phyloP scores from a whole-genome alignment of 1,140 invertebrate species.

The Octopus sinensis region DNA sequence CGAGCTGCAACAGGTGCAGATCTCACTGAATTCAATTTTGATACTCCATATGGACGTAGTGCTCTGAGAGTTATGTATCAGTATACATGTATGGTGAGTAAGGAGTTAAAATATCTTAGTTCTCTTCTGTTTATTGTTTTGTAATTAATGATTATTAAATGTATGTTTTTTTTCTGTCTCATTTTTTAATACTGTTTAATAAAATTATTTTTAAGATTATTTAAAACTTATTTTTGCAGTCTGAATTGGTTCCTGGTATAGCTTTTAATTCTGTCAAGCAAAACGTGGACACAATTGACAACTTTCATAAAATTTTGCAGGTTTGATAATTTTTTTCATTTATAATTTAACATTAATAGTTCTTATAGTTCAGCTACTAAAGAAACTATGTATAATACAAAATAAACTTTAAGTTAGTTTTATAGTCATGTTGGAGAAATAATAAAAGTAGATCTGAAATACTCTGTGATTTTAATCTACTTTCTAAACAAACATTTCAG shows the following conservation, averaged over 20 bases:
- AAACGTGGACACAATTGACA: neutral
- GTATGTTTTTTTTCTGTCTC: no score
- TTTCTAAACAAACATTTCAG: no score
- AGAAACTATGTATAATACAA: no score
- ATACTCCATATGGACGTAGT: slow-evolving; percentile 47
- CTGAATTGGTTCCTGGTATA: slow-evolving; percentile 13
- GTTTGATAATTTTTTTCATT: neutral
- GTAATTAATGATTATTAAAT: no score
- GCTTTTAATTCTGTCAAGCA: neutral
- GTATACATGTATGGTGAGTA: slow-evolving; percentile 42
- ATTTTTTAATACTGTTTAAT: neutral
- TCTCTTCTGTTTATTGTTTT: no score
- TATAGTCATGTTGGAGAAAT: no score
- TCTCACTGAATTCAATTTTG: slow-evolving; percentile 50
- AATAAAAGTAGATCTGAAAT: no score
- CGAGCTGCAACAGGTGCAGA: slow-evolving; percentile 50
- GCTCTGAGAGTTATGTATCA: slow-evolving; percentile 45
- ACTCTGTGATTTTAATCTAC: no score
- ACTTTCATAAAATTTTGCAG: slow-evolving; percentile 14
- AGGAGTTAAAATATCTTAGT: neutral
- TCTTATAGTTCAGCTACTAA: no score
- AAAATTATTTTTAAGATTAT: neutral
- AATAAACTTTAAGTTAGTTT: no score
- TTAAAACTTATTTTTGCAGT: neutral
- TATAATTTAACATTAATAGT: neutral